Evolutionary conservation across 2,888 invertebrate genomes (phyloP).

Genomic region (Cosmia trapezina): DNA sequence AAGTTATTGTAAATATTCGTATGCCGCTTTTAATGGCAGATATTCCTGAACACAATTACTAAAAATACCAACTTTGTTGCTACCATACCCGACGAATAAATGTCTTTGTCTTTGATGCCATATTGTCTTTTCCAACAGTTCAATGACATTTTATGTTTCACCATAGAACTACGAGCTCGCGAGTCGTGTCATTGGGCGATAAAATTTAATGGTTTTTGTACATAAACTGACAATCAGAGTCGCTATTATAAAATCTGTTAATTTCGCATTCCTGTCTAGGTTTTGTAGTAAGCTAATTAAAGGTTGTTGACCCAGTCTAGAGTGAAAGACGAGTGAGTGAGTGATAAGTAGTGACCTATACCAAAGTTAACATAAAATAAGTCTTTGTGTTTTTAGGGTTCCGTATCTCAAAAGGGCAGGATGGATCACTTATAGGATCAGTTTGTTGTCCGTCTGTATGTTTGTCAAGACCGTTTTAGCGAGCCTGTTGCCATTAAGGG

Average conservation of each 20-base stretch:
- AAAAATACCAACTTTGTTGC: no score
- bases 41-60: no score
- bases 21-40: no score
- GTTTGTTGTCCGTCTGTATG: no score
- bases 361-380: neutral
- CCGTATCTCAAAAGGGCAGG: no score
- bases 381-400: neutral
- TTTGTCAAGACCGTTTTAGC: no score
- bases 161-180: neutral
- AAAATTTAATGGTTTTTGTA: slow-evolving; percentile 27
- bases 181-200: slow-evolving; percentile 36
- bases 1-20: no score
- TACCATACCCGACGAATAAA: no score
- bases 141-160: slow-evolving; percentile 27
- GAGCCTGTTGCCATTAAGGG: no score
- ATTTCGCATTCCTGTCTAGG: slow-evolving; percentile 16
- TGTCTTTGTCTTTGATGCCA: neutral
- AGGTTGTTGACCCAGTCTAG: neutral
- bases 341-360: no score
- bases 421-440: no score
- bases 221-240: slow-evolving; percentile 10
- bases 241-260: slow-evolving; percentile 5
- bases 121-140: slow-evolving; percentile 12
- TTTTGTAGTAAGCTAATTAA: slow-evolving; percentile 10
- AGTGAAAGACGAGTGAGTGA: neutral